These are phyloP conservation scores for Acanthosoma haemorrhoidale DNA, from an alignment of 2,888 invertebrate species.

Conservation along the genomic window DNA sequence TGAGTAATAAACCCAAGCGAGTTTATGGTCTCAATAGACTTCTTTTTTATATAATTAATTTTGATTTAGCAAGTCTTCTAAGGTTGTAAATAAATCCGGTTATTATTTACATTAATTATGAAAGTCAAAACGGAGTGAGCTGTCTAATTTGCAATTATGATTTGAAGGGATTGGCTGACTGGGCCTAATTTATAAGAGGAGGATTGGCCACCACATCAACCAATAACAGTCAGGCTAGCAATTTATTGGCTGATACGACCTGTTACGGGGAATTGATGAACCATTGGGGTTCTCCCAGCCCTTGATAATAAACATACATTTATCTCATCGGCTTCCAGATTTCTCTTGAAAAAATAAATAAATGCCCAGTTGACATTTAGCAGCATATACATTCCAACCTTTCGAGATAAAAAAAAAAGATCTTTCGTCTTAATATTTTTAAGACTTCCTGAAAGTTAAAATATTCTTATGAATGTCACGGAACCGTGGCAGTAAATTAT, in stretches of 20 bases:
- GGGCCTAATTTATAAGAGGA: too few relatives aligned
- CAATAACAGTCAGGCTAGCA: not conserved
- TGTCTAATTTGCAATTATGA: too few relatives aligned
- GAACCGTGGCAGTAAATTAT: too few relatives aligned
- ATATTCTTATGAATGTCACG: constrained; percentile 28
- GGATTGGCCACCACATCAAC: not conserved
- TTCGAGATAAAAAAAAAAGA: constrained; percentile 2
- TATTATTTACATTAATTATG: too few relatives aligned
- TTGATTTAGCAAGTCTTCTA: too few relatives aligned
- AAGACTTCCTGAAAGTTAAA: constrained; percentile 17
- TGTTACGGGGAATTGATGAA: not conserved
- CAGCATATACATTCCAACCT: not conserved
- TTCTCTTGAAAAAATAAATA: not conserved
- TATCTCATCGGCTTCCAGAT: not conserved
- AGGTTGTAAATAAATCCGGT: too few relatives aligned
- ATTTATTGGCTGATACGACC: constrained; percentile 2
- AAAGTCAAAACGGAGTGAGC: too few relatives aligned
- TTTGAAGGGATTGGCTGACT: too few relatives aligned
- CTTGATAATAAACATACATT: not conserved
- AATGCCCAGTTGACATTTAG: constrained; percentile 7
- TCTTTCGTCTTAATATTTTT: not conserved
- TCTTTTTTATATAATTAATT: too few relatives aligned
- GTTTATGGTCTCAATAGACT: too few relatives aligned
- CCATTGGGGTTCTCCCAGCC: not conserved
- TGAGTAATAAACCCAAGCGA: too few relatives aligned